A percentile compares a stretch with the other conserved stretches of the same genome.
Conservation (phyloP, 2,888 invertebrate species). For the Cetonia aurata region DNA sequence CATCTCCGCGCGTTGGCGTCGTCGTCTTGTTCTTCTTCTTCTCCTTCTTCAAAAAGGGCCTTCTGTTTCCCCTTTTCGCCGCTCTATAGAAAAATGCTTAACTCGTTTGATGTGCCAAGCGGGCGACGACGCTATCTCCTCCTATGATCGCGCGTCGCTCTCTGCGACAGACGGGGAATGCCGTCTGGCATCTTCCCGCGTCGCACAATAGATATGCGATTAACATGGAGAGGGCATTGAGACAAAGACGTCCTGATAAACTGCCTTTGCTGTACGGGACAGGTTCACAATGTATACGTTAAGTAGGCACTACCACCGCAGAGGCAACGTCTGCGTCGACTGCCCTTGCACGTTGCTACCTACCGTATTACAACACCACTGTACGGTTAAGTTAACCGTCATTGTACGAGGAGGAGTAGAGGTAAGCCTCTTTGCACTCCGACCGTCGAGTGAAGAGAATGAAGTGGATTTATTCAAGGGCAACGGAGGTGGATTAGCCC, state of each 20-base stretch:
- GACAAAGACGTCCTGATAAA: slow-evolving; percentile 63
- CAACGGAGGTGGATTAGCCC: slow-evolving; percentile 55
- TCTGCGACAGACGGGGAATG: slow-evolving; percentile 55
- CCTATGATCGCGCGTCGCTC: slow-evolving; percentile 49
- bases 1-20: background rate
- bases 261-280: slow-evolving; percentile 62
- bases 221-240: slow-evolving; percentile 64
- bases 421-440: slow-evolving; percentile 43
- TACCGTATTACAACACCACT: background rate
- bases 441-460: slow-evolving; percentile 49
- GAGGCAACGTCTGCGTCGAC: slow-evolving; percentile 46
- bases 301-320: slow-evolving; percentile 54
- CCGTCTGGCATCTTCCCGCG: slow-evolving; percentile 8
- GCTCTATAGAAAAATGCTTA: slow-evolving; percentile 40
- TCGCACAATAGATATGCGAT: slow-evolving; percentile 63
- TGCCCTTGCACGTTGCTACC: slow-evolving; percentile 8
- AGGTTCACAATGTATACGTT: slow-evolving; percentile 64
- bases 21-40: no score
- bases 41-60: background rate
- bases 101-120: slow-evolving; percentile 42
- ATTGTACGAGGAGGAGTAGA: slow-evolving; percentile 11
- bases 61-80: slow-evolving; percentile 15
- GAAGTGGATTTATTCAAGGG: slow-evolving; percentile 56
- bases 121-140: slow-evolving; percentile 46
- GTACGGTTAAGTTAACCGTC: slow-evolving; percentile 22